Percentiles rank a stretch among this genome's conserved stretches.
Conservation (phyloP, 1,140 invertebrate genomes). For the Triops cancriformis region DNA sequence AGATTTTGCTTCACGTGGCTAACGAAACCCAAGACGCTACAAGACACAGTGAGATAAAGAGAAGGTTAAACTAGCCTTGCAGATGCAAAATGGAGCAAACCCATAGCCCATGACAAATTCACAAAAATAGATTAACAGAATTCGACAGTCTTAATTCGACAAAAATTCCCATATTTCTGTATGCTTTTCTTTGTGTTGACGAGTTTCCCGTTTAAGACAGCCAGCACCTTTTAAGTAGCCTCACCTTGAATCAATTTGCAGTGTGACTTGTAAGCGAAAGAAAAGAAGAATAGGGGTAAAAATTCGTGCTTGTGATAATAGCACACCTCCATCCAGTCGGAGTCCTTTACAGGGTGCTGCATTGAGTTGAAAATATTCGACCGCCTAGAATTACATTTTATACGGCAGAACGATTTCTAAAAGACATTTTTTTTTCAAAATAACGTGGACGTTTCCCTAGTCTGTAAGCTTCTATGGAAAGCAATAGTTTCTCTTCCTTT, state of each 20-base stretch:
- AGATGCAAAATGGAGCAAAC: neutral
- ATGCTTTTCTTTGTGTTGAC: neutral
- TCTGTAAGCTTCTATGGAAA: neutral
- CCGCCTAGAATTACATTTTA: neutral
- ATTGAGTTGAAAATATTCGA: neutral
- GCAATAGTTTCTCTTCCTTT: neutral
- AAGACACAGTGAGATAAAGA: neutral
- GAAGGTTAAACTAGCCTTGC: neutral
- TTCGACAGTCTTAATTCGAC: neutral
- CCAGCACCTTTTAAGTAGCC: neutral
- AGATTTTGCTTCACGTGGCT: neutral
- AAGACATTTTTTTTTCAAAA: neutral
- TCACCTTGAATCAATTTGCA: neutral
- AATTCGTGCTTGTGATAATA: slow-evolving; percentile 7
- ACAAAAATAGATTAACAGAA: neutral
- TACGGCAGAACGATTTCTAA: neutral
- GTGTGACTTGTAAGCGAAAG: neutral
- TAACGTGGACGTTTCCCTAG: slow-evolving; percentile 1
- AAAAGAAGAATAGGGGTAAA: neutral
- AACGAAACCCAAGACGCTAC: neutral
- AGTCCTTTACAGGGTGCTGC: neutral
- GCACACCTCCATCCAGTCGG: neutral
- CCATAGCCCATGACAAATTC: neutral
- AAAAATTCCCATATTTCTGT: neutral
- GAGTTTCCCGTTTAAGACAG: neutral